Conservation (phyloP, 2,113 vertebrate genomes). For the Casuarius casuarius region DNA sequence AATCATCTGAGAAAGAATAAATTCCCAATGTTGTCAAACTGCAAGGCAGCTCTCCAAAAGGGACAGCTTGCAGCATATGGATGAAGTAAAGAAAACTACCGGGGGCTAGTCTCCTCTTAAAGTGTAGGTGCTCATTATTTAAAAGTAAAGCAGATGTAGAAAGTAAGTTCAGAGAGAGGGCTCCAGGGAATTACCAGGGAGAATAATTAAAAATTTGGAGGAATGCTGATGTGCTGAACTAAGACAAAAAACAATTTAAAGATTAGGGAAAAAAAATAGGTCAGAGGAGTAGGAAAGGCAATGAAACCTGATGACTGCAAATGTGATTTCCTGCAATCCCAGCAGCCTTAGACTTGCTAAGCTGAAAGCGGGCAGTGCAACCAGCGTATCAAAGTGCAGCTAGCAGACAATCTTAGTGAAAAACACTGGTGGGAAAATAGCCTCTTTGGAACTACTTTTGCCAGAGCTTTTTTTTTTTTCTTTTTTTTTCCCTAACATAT, state of each 20-base stretch:
- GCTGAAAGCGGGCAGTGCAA: neutral
- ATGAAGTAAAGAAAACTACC: neutral
- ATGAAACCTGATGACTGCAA: neutral
- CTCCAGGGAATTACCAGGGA: neutral
- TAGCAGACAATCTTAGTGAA: neutral
- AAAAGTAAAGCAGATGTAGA: neutral
- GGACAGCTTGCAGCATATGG: neutral
- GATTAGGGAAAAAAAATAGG: neutral
- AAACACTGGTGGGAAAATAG: slow-evolving; percentile 1
- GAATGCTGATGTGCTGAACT: slow-evolving; percentile 20
- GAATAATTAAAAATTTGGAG: slow-evolving; percentile 40
- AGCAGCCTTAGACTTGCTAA: slow-evolving; percentile 1
- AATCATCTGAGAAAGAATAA: slow-evolving; percentile 19
- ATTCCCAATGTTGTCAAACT: neutral
- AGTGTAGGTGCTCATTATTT: neutral
- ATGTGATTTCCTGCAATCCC: slow-evolving; percentile 2
- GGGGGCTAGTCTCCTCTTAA: neutral
- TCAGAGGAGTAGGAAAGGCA: slow-evolving; percentile 21
- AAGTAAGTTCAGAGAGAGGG: neutral
- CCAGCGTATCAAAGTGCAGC: neutral
- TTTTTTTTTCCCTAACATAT: neutral
- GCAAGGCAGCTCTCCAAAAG: neutral
- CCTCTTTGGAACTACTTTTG: neutral
- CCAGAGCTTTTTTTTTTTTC: neutral
- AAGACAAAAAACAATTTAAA: slow-evolving; percentile 18